Evolutionary conservation across 1,140 invertebrate species (phyloP), one percentile per base, ranked within the genome.

Genomic region (Caenorhabditis inopinata): DNA sequence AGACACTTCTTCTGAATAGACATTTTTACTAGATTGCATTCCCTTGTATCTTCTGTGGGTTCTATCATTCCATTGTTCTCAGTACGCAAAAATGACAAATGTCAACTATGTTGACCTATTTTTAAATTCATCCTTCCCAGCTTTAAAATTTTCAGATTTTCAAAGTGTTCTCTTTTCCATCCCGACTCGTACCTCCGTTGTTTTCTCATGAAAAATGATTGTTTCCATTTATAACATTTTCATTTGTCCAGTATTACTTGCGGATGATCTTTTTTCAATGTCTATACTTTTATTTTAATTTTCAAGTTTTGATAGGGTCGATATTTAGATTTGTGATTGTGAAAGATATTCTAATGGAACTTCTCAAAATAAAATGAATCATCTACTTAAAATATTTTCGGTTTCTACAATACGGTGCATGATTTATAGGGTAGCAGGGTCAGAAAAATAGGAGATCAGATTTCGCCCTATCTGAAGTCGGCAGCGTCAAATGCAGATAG

Each of bases 291-390:
- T 21, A 16, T 32, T 7, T 29, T 21, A 21, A 11, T 12, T 42
- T 18, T 38, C 12, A 14, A 25, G 9, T 25, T 7, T 53, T 68
- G n/a, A 42, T 68, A 68, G 58, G 58, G 58, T 68, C n/a, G 2
- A 68, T 38, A 7, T 7, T 68, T 68, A 68, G 32, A 38, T 68
- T 29, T 68, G 58, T 68, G 58, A 68, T 68, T 68, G 58, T 68
- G 58, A 38, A 16, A 68, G 32, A 62, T 62, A 32, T 32, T 32
- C 12, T 14, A 16, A 18, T 68, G 32, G 14, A 42, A 5, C 38
- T n/a, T n/a, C n/a, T 32, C 16, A 32, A 32, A 14, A 1, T 6
- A 21, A 68, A 68, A 42, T 68, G 38, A 68, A 68, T 21, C n/a
- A 68, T 68, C 7, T 42, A 1, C 14, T 32, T 11, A 9, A 16